Evolutionary conservation across 2,113 vertebrate genomes (phyloP).

Genomic region (Indicator maculatus): DNA sequence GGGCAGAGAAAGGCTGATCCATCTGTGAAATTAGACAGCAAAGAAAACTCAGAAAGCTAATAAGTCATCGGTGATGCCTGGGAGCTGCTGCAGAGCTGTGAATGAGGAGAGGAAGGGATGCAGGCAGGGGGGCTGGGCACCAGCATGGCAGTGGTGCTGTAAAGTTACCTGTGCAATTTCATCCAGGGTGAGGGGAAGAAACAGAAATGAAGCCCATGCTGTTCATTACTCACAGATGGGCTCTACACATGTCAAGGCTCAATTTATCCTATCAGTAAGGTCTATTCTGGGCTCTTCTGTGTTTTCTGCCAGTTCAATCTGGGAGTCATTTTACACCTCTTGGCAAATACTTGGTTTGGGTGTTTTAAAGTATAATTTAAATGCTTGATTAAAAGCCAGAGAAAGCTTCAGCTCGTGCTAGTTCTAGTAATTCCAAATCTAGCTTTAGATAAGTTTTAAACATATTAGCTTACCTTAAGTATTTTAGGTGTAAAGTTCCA

Average conservation of each 20-base stretch:
- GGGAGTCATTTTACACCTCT: conserved; percentile 48
- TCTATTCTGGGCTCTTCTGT: conserved; percentile 27
- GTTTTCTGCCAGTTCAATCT: conserved; percentile 52
- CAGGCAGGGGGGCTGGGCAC: background rate
- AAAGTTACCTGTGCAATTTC: background rate
- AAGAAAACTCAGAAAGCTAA: background rate
- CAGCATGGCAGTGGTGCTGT: background rate
- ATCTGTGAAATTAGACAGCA: background rate
- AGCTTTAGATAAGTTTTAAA: background rate
- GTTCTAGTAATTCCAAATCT: background rate
- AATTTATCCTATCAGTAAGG: conserved; percentile 47
- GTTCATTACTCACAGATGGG: background rate
- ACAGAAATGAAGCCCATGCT: background rate
- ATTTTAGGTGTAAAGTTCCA: background rate
- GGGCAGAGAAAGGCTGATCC: background rate
- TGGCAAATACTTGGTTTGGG: conserved; percentile 46
- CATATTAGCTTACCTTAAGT: background rate
- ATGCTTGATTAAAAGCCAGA: background rate
- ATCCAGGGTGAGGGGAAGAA: background rate
- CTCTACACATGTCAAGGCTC: conserved; percentile 40
- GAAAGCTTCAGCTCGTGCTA: background rate
- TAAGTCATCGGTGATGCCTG: rapidly evolving
- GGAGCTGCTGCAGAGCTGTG: background rate
- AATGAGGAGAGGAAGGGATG: rapidly evolving
- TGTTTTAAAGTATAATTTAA: background rate